Conservation (phyloP, 2,113 vertebrate species). For the Zingel zingel region DNA sequence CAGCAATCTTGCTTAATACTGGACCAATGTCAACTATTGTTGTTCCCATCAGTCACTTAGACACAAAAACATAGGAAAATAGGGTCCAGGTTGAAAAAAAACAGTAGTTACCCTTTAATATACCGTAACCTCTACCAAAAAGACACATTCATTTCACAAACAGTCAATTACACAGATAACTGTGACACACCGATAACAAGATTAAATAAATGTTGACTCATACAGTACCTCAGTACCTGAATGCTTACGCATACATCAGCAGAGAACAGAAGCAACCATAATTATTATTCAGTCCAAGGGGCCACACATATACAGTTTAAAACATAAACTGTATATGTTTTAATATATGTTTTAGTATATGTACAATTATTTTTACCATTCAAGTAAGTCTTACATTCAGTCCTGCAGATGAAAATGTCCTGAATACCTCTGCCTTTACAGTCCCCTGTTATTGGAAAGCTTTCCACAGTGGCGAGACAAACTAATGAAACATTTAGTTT, state of each 20-base stretch:
- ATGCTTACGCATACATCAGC: constrained; percentile 7
- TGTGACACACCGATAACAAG: neutral
- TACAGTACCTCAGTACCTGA: neutral
- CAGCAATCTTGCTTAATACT: too few species aligned
- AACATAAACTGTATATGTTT: too few species aligned
- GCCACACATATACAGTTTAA: neutral
- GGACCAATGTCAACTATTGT: too few species aligned
- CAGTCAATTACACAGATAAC: too few species aligned
- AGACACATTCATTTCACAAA: too few species aligned
- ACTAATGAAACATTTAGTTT: constrained; percentile 18
- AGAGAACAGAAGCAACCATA: neutral
- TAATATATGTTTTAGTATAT: too few species aligned
- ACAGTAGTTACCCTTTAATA: too few species aligned
- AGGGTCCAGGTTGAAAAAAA: too few species aligned
- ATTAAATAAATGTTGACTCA: constrained; percentile 6
- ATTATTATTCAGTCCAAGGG: constrained; percentile 20
- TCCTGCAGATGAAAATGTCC: neutral
- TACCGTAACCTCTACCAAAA: too few species aligned
- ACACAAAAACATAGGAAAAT: too few species aligned
- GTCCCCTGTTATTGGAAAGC: neutral
- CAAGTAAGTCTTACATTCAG: neutral
- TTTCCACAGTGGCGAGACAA: neutral
- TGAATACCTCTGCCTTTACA: constrained; percentile 1
- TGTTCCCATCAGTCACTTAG: too few species aligned
- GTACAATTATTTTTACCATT: too few species aligned